Conservation (phyloP, 2,888 invertebrate species). For the Deroplatys truncata region DNA sequence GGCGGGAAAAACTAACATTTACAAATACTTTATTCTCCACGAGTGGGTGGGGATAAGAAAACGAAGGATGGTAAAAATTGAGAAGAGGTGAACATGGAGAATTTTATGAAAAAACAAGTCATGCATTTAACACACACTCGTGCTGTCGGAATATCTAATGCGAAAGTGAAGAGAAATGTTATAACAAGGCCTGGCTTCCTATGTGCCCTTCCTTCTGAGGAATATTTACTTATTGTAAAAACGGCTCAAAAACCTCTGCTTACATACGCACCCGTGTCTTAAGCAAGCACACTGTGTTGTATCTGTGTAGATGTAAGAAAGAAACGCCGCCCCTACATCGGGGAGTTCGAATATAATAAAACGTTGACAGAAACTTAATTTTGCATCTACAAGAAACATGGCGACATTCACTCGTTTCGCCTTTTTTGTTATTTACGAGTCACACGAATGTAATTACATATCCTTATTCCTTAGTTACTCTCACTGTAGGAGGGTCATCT, state of each 20-base stretch:
- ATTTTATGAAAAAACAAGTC: neutral
- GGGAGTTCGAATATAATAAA: no score
- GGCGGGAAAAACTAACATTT: neutral
- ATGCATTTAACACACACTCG: neutral
- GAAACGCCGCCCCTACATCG: no score
- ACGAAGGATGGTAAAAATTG: neutral
- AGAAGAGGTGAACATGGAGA: neutral
- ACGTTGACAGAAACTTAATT: no score
- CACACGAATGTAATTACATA: no score
- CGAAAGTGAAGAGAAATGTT: neutral
- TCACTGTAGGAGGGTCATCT: no score
- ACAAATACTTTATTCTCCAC: neutral
- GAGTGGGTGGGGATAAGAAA: neutral
- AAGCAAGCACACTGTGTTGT: neutral
- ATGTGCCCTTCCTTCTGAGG: neutral
- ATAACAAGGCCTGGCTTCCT: neutral
- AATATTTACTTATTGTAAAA: neutral
- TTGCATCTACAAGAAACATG: no score
- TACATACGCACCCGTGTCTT: neutral
- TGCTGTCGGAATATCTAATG: neutral
- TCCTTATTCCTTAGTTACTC: no score
- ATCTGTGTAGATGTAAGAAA: no score
- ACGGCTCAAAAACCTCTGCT: neutral
- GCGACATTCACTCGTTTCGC: no score
- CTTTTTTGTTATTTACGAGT: no score